Evolutionary conservation across 2,888 invertebrate genomes (phyloP).

Genomic region (Baccha elongata): DNA sequence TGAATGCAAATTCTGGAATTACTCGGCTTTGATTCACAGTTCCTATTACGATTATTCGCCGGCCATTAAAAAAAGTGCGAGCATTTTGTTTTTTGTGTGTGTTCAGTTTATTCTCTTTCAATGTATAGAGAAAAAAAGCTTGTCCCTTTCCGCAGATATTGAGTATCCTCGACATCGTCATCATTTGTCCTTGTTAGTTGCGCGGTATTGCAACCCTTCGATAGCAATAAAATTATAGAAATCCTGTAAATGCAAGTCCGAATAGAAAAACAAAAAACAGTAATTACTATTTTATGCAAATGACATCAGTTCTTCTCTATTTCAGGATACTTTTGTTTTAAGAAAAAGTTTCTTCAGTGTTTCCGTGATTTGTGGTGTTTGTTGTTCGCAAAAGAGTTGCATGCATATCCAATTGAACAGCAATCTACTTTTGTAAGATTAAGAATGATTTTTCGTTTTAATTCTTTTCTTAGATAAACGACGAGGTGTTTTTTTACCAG

Average conservation of each 20-base stretch:
- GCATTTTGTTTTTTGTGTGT: slow-evolving; percentile 14
- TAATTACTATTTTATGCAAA: slow-evolving; percentile 76
- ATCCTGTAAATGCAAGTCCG: slow-evolving; percentile 55
- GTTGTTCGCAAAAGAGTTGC: slow-evolving; percentile 25
- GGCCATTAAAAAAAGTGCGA: slow-evolving; percentile 62
- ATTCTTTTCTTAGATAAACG: no score
- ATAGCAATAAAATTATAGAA: slow-evolving; percentile 30
- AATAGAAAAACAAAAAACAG: slow-evolving; percentile 63
- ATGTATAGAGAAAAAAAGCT: neutral
- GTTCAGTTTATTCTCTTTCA: slow-evolving; percentile 13
- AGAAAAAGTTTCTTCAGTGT: slow-evolving; percentile 15
- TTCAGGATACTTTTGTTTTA: slow-evolving; percentile 27
- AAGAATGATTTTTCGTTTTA: no score
- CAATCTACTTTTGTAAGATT: no score
- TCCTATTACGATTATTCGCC: slow-evolving; percentile 74
- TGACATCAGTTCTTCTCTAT: slow-evolving; percentile 46
- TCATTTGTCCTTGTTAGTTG: slow-evolving; percentile 15
- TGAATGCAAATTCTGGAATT: slow-evolving; percentile 76
- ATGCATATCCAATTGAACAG: slow-evolving; percentile 24
- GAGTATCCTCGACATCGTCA: slow-evolving; percentile 21
- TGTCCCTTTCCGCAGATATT: slow-evolving; percentile 9
- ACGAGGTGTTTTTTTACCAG: no score
- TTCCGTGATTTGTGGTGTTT: slow-evolving; percentile 32
- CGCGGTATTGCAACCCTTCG: slow-evolving; percentile 42
- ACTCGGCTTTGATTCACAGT: slow-evolving; percentile 72